A percentile compares a stretch with the other conserved stretches of the same genome.
These are phyloP conservation scores for Hyalella azteca DNA, from an alignment of 2,888 invertebrate species.

Conservation along the genomic window DNA sequence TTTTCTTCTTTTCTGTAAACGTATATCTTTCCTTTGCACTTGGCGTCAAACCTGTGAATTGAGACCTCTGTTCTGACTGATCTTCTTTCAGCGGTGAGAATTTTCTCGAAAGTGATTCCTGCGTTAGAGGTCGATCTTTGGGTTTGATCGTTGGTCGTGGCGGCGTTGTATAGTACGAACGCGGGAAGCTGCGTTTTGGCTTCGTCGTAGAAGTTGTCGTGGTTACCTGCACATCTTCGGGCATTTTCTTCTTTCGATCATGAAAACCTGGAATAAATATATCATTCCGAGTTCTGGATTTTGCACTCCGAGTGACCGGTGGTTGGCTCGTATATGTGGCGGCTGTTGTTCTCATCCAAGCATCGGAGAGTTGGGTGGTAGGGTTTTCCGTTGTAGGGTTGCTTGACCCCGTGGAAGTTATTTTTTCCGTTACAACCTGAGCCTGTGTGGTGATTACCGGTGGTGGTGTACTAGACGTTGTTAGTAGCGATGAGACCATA, in stretches of 20 bases:
- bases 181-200: neutral
- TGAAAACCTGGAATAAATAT: slow-evolving; percentile 28
- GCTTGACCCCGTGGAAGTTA: no score
- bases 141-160: neutral
- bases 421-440: no score
- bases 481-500: no score
- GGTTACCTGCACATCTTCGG: neutral
- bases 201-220: neutral
- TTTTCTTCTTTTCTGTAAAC: no score
- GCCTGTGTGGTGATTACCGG: neutral
- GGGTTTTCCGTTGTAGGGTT: no score
- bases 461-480: neutral
- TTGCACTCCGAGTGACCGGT: neutral
- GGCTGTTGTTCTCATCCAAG: neutral
- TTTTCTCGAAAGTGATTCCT: no score
- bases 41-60: no score
- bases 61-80: no score
- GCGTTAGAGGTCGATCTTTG: neutral
- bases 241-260: neutral
- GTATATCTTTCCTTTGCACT: no score
- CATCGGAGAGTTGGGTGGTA: no score
- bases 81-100: no score
- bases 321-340: neutral
- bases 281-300: neutral
- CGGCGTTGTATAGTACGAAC: slow-evolving; percentile 10